Conservation (phyloP, 2,888 invertebrate species). For the Lucinisca nassula region DNA sequence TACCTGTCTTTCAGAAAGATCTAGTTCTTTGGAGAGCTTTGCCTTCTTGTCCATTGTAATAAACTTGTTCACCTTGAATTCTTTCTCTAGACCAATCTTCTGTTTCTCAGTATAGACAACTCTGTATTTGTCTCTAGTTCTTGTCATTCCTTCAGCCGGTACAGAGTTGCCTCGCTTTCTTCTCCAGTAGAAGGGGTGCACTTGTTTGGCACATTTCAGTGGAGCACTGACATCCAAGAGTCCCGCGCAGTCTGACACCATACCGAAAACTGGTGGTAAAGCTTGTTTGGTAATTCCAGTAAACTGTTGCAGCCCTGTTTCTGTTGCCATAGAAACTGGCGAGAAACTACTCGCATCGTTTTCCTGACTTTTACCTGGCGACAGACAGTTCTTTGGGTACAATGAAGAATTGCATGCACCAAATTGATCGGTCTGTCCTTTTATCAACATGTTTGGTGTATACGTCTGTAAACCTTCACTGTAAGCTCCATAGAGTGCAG, state of each 20-base stretch:
- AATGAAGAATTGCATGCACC: too few species aligned
- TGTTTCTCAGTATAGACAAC: constrained; percentile 64
- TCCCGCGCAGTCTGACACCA: neutral
- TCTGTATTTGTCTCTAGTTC: constrained; percentile 61
- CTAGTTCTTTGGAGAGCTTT: constrained; percentile 41
- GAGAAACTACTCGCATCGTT: neutral
- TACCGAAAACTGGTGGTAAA: neutral
- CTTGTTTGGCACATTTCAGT: neutral
- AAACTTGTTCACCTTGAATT: constrained; percentile 46
- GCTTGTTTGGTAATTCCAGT: too few species aligned
- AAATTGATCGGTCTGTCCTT: too few species aligned
- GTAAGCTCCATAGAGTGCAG: too few species aligned
- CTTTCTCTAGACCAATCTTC: constrained; percentile 30
- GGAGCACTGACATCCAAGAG: neutral
- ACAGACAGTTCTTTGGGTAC: neutral
- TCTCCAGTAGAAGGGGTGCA: constrained; percentile 52
- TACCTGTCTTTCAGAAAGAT: constrained; percentile 60
- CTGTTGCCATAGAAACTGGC: neutral
- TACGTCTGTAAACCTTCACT: too few species aligned
- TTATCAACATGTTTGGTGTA: too few species aligned
- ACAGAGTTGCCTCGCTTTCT: constrained; percentile 22
- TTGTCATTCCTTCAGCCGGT: constrained; percentile 46
- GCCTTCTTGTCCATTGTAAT: constrained; percentile 25
- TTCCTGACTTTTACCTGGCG: too few species aligned
- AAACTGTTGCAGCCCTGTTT: neutral